Conservation (phyloP, 2,888 invertebrate genomes). For the Isotomurus palustris region DNA sequence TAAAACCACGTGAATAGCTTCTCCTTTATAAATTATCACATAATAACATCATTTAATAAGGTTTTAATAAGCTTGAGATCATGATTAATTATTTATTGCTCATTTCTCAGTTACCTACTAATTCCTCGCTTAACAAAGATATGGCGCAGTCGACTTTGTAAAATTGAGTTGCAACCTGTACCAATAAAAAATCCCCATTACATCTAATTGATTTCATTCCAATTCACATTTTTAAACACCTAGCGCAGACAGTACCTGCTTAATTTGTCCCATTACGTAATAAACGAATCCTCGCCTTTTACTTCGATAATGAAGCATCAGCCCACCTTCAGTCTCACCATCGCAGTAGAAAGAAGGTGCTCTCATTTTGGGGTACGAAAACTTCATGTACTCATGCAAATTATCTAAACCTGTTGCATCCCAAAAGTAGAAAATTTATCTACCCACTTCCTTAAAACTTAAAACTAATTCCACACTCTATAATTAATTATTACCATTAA, state of each 20-base stretch:
- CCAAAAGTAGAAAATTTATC: no score
- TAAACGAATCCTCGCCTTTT: no score
- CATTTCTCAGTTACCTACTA: conserved; percentile 59
- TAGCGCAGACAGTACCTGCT: conserved; percentile 49
- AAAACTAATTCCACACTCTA: no score
- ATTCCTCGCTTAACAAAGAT: conserved; percentile 78
- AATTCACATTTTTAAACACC: not conserved
- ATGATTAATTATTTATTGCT: not conserved
- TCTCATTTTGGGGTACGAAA: conserved; percentile 81
- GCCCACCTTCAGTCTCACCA: conserved; percentile 84
- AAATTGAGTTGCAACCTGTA: conserved; percentile 79
- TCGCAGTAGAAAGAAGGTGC: conserved; percentile 97
- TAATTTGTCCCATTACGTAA: conserved; percentile 94
- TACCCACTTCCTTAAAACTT: no score
- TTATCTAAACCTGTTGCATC: conserved; percentile 80
- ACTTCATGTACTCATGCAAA: conserved; percentile 93
- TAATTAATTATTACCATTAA: no score
- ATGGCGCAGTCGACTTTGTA: conserved; percentile 93
- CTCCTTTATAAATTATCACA: conserved; percentile 53
- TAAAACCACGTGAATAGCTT: conserved; percentile 89
- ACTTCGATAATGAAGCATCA: conserved; percentile 88
- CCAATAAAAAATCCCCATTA: conserved; percentile 17
- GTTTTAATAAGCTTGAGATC: no score
- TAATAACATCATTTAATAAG: not conserved
- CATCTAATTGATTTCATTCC: not conserved